These are phyloP conservation scores for Ephestia elutella DNA, from an alignment of 1,140 invertebrate genomes.

Conservation along the genomic window DNA sequence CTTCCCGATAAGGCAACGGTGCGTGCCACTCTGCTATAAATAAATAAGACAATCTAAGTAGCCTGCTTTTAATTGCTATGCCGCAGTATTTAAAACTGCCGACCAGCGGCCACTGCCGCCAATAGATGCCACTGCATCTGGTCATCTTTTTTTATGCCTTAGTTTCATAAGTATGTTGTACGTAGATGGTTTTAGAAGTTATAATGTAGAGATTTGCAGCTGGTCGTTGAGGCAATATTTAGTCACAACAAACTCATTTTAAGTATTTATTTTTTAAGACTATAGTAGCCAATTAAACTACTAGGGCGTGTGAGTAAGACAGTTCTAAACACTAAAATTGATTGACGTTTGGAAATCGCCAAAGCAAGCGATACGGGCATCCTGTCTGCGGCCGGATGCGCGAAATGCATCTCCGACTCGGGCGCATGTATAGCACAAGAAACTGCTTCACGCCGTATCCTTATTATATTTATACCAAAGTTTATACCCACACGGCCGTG, in stretches of 20 bases:
- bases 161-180: too few relatives aligned
- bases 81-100: neutral
- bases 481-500: neutral
- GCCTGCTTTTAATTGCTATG: neutral
- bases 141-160: too few relatives aligned
- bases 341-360: neutral
- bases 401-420: conserved; percentile 10
- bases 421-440: neutral
- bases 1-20: neutral
- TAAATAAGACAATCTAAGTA: neutral
- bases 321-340: neutral
- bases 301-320: neutral
- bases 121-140: too few relatives aligned
- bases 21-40: neutral
- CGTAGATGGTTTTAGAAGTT: too few relatives aligned
- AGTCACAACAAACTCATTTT: too few relatives aligned
- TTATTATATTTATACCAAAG: neutral
- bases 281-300: too few relatives aligned
- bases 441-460: neutral
- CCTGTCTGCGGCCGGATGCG: conserved; percentile 22
- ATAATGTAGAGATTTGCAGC: neutral
- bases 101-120: neutral
- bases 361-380: conserved; percentile 12
- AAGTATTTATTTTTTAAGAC: too few relatives aligned
- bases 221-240: too few relatives aligned